A percentile compares a stretch with the other conserved stretches of the same genome.
Evolutionary conservation across 2,113 vertebrate species (phyloP).

Genomic region (Pithys albifrons): DNA sequence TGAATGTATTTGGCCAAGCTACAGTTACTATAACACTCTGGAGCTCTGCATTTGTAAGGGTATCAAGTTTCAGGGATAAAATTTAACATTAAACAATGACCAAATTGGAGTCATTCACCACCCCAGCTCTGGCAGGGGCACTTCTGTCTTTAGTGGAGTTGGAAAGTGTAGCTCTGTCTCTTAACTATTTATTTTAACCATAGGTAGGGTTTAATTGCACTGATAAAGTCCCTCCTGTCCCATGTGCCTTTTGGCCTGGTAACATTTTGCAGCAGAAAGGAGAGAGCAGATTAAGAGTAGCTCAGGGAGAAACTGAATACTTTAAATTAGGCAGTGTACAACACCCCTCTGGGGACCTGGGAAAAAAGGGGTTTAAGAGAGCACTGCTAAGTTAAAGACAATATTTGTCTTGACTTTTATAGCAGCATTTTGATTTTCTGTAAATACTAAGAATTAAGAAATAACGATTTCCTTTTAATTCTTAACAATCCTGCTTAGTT

Average conservation of each 20-base stretch:
- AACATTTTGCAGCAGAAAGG: constrained; percentile 75
- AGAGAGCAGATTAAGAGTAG: constrained; percentile 73
- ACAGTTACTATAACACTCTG: constrained; percentile 39
- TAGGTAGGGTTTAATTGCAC: constrained; percentile 74
- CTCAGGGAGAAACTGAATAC: constrained; percentile 75
- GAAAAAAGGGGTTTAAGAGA: constrained; percentile 46
- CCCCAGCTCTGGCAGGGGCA: constrained; percentile 30
- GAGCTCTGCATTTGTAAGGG: not conserved
- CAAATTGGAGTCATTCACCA: constrained; percentile 64
- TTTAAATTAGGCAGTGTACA: constrained; percentile 68
- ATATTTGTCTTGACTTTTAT: not conserved
- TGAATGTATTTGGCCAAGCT: constrained; percentile 51
- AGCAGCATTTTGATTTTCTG: not conserved
- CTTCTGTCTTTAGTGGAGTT: constrained; percentile 64
- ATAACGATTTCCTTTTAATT: not conserved
- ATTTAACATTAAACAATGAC: constrained; percentile 63
- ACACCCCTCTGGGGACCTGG: constrained; percentile 59
- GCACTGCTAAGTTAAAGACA: not conserved
- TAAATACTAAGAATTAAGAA: not conserved
- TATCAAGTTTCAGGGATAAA: constrained; percentile 62
- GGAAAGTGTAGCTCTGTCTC: constrained; percentile 50
- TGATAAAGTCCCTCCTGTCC: constrained; percentile 76
- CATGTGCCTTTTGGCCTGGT: constrained; percentile 72
- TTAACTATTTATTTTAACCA: constrained; percentile 74
- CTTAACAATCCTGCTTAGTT: not conserved